Evolutionary conservation across 2,797 vertebrate genomes (phyloP).

Genomic region (Nyctalus aviator): DNA sequence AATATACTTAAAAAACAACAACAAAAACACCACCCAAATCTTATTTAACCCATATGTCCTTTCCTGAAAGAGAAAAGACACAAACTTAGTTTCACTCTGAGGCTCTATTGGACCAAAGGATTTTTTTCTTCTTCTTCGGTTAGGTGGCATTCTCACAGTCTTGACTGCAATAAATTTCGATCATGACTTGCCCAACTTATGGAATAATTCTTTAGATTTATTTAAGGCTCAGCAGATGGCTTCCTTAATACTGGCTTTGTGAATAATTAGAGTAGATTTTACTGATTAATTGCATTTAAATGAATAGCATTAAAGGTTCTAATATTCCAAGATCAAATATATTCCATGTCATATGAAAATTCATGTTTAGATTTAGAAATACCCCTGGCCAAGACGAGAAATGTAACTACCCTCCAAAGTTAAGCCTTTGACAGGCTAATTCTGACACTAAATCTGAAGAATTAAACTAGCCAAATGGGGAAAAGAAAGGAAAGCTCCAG

Average conservation of each 20-base stretch:
- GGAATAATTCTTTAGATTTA: not conserved
- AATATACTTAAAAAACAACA: not conserved
- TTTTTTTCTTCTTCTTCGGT: not conserved
- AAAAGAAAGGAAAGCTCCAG: slow-evolving; percentile 32
- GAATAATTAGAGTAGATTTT: not conserved
- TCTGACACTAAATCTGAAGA: slow-evolving; percentile 46
- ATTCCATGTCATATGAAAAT: not conserved
- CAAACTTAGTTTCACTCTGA: not conserved
- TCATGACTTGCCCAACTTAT: not conserved
- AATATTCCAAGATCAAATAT: not conserved
- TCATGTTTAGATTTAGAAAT: slow-evolving; percentile 3
- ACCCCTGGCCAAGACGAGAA: not conserved
- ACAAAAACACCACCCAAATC: not conserved
- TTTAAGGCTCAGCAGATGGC: not conserved
- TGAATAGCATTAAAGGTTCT: not conserved
- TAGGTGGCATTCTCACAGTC: not conserved
- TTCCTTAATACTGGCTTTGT: not conserved
- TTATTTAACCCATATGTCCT: not conserved
- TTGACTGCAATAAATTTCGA: not conserved
- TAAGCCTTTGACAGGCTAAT: not conserved
- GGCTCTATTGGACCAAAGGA: not conserved
- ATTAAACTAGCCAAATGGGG: slow-evolving; percentile 13
- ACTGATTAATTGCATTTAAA: not conserved
- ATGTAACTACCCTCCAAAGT: not conserved
- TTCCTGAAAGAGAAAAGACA: not conserved